Evolutionary conservation across 1,140 invertebrate genomes (phyloP).

Genomic region (Eubasilissa regina): DNA sequence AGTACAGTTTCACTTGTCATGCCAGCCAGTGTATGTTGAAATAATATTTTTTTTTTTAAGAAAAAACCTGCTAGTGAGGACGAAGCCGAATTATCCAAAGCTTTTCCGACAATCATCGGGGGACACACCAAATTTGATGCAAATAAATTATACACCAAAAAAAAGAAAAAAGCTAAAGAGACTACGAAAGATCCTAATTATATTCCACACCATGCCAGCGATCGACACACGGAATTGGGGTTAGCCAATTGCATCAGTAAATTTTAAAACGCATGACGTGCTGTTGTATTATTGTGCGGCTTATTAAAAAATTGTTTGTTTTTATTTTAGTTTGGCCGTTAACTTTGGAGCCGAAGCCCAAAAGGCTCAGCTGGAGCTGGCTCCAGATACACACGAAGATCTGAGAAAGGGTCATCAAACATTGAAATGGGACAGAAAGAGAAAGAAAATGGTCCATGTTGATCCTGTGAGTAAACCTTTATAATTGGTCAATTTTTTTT

Average conservation of each 20-base stretch:
- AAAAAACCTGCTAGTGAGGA: slow-evolving; percentile 3
- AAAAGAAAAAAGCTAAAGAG: slow-evolving; percentile 71
- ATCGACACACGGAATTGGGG: slow-evolving; percentile 92
- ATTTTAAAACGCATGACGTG: not conserved
- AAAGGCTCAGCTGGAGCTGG: slow-evolving; percentile 84
- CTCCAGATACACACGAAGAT: slow-evolving; percentile 82
- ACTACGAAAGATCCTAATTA: slow-evolving; percentile 79
- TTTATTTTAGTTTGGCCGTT: slow-evolving; percentile 76
- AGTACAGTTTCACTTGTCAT: not conserved
- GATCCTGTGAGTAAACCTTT: slow-evolving; percentile 71
- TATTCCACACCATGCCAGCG: slow-evolving; percentile 88
- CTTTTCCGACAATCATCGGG: slow-evolving; percentile 56
- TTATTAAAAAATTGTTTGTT: not conserved
- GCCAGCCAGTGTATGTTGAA: not conserved
- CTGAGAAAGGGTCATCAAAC: slow-evolving; percentile 74
- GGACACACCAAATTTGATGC: slow-evolving; percentile 62
- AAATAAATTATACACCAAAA: slow-evolving; percentile 60
- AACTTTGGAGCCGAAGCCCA: slow-evolving; percentile 83
- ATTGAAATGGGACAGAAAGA: slow-evolving; percentile 91
- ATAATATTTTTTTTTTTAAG: slow-evolving; percentile 16
- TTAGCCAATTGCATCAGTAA: slow-evolving; percentile 65
- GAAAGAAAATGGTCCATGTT: slow-evolving; percentile 91
- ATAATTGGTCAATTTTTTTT: too few relatives aligned
- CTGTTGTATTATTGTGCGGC: not conserved
- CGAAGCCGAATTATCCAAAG: slow-evolving; percentile 50